Evolutionary conservation across 2,113 vertebrate species (phyloP).

Genomic region (Phodopus roborovskii): DNA sequence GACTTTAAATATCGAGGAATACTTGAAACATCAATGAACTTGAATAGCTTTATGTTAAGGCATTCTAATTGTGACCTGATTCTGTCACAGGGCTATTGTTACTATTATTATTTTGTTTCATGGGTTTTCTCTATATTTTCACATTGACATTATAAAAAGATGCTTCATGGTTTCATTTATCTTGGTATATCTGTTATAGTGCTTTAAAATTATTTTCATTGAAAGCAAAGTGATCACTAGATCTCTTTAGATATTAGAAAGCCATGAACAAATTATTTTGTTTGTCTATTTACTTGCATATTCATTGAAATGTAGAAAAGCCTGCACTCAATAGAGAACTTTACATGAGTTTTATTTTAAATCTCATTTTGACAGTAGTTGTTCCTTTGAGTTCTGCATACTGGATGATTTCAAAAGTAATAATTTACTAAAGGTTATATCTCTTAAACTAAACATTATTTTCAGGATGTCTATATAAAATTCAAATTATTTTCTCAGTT

Average conservation of each 20-base stretch:
- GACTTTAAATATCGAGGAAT: neutral
- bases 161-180: neutral
- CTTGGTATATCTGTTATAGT: slow-evolving; percentile 11
- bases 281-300: slow-evolving; percentile 52
- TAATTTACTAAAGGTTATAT: neutral
- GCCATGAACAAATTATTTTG: neutral
- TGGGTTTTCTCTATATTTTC: neutral
- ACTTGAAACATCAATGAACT: slow-evolving; percentile 14
- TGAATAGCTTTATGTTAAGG: slow-evolving; percentile 42
- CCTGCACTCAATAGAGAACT: neutral
- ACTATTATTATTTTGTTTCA: slow-evolving; percentile 34
- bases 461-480: slow-evolving; percentile 13
- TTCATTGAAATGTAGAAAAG: slow-evolving; percentile 23
- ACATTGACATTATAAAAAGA: slow-evolving; percentile 6
- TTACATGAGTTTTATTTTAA: slow-evolving; percentile 8
- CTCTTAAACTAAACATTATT: neutral
- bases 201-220: neutral
- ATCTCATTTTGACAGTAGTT: neutral
- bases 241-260: neutral
- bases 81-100: slow-evolving; percentile 58
- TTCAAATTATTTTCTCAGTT: neutral
- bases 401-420: neutral
- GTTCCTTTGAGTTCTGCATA: neutral
- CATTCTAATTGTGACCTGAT: slow-evolving; percentile 53
- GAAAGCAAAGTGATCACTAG: neutral